These are phyloP conservation scores for Cosmopolites sordidus DNA, from an alignment of 2,888 invertebrate species.

Conservation along the genomic window DNA sequence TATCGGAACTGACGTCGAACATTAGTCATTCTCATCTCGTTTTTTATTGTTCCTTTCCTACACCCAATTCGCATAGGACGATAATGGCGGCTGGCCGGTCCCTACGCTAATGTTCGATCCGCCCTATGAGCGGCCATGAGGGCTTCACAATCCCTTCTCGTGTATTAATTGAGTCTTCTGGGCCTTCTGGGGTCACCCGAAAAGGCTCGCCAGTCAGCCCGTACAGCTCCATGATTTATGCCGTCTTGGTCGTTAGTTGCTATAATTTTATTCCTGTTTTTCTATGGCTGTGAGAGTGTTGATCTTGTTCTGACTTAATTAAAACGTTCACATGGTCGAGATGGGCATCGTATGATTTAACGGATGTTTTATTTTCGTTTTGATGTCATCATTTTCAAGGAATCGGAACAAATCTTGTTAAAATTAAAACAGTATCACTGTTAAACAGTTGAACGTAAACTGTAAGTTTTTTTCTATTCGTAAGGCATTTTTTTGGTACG, in stretches of 20 bases:
- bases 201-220: slow-evolving; percentile 5
- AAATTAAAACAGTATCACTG: no score
- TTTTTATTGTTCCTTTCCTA: slow-evolving; percentile 30
- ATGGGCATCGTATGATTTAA: slow-evolving; percentile 7
- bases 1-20: slow-evolving; percentile 42
- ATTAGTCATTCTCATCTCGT: slow-evolving; percentile 43
- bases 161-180: slow-evolving; percentile 28
- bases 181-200: slow-evolving; percentile 19
- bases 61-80: slow-evolving; percentile 34
- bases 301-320: slow-evolving; percentile 20
- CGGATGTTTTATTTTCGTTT: no score
- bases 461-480: no score
- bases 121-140: slow-evolving; percentile 28
- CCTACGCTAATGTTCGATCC: slow-evolving; percentile 28
- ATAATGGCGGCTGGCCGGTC: slow-evolving; percentile 32
- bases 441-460: no score
- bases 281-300: not conserved
- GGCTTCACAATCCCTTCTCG: slow-evolving; percentile 24
- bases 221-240: slow-evolving; percentile 18
- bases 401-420: no score
- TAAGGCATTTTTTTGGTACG: no score
- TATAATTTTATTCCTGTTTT: slow-evolving; percentile 25
- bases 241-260: slow-evolving; percentile 24
- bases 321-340: slow-evolving; percentile 22
- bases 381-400: no score